phyloP scores from a whole-genome alignment of 2,888 invertebrate genomes.

The Trissoscelio sp. region DNA sequence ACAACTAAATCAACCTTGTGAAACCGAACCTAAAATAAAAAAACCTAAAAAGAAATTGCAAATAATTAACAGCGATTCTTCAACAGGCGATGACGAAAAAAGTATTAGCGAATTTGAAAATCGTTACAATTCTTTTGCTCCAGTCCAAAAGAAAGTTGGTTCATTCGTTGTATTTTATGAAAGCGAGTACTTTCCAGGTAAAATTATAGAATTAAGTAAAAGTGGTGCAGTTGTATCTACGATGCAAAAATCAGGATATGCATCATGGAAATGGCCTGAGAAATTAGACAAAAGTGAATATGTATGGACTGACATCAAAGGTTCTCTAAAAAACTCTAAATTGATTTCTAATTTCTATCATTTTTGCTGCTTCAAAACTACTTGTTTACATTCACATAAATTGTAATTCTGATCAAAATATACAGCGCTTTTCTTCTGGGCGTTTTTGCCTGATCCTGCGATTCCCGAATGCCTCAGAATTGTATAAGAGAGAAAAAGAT shows the following conservation, averaged over 20 bases:
- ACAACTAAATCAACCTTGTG: neutral
- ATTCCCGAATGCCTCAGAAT: no score
- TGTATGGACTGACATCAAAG: no score
- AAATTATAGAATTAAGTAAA: constrained; percentile 1
- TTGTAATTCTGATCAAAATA: no score
- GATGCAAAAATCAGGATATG: constrained; percentile 3
- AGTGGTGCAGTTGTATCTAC: constrained; percentile 1
- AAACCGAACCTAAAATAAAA: neutral
- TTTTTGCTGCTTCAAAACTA: no score
- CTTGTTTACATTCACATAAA: no score
- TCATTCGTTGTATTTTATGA: neutral
- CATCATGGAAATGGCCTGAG: no score
- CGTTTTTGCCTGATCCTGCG: no score
- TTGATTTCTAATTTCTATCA: no score
- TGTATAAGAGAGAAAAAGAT: no score
- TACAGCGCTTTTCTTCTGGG: no score
- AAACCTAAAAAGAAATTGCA: constrained; percentile 2
- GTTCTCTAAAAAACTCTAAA: no score
- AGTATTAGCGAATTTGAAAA: neutral
- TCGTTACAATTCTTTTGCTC: neutral
- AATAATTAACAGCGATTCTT: neutral
- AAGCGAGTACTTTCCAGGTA: neutral
- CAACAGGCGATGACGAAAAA: neutral
- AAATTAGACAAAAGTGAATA: no score
- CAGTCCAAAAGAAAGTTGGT: constrained; percentile 9